phyloP scores from a whole-genome alignment of 2,113 vertebrate species.

The Smithornis capensis region DNA sequence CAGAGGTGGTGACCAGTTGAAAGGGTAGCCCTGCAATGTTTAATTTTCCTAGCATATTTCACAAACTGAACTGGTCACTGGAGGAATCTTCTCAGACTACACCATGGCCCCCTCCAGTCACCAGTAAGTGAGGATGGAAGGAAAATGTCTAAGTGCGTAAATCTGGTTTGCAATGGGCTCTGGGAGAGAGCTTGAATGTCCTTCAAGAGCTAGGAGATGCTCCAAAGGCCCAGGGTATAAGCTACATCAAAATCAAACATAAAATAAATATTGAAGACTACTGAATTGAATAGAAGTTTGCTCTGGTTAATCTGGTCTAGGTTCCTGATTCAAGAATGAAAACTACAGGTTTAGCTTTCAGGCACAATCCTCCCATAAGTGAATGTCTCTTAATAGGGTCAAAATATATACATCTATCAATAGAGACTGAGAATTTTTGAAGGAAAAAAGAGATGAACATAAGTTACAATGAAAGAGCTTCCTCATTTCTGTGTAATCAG shows the following conservation, averaged over 20 bases:
- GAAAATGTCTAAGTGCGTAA: neutral
- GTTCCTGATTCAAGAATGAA: neutral
- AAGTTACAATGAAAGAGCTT: neutral
- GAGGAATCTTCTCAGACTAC: neutral
- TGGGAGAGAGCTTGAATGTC: neutral
- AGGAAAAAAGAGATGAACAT: neutral
- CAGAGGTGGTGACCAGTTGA: neutral
- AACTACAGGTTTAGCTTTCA: neutral
- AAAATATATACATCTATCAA: neutral
- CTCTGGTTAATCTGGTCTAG: neutral
- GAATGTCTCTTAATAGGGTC: neutral
- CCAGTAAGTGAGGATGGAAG: neutral
- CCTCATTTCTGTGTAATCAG: neutral
- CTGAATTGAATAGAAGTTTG: neutral
- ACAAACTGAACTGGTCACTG: neutral
- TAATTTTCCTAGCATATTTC: fast-evolving
- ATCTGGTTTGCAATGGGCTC: neutral
- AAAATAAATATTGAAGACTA: neutral
- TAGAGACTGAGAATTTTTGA: neutral
- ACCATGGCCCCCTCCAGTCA: too few relatives aligned
- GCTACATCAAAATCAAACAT: neutral
- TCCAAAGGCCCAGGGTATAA: neutral
- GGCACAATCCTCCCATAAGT: neutral
- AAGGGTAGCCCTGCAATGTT: neutral
- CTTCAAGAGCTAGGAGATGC: neutral